Base-by-base conservation (phyloP, 23 tunicate genomes). In the Trididemnum clinides region DNA sequence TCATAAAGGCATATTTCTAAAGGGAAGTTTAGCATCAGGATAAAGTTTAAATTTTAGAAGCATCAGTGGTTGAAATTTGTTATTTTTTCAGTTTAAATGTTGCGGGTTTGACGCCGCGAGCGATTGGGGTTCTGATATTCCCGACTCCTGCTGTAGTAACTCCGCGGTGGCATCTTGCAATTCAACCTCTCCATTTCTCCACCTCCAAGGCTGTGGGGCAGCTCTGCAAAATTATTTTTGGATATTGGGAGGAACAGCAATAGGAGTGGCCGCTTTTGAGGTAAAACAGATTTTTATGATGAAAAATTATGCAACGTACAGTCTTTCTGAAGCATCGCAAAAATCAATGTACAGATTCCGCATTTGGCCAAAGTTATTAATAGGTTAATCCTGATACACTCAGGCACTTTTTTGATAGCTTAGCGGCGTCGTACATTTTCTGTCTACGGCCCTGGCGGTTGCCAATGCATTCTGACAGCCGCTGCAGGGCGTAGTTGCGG, bases 171-270 rank as follows among this genome's bases (percentile, higher is more conserved):
- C 15, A 51, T 23, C 54, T 33, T 82, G 38, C 51, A 51, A 15
- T 51, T 15, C 33, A 51, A 77, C 71, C 3, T 73, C 82, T 4
- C 1, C 70, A 6, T 5, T 23, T 22, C 0, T 82, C 30, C 72
- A 84, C 69, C 44, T 62, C 18, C 12, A 10, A 2, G 93, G 93
- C 4, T 89, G 93, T 70, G 84, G 84, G 30, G 62, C 34, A 2
- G 86, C 33, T 28, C 19, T 89, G n/a, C 19, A 58, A 22, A n/a
- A 33, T 12, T 89, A 89, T 35, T 76, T 89, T 49, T 89, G 93
- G 93, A 62, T 77, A 2, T 37, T 89, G n/a, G 93, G 93, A 1
- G 93, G 93, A 6, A 72, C 77, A 64, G 93, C 71, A 32, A 77
- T 89, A 31, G 93, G 87, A 10, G 78, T 89, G 25, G n/a, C 84